phyloP scores from a whole-genome alignment of 2,113 vertebrate species.

The Chionomys nivalis region DNA sequence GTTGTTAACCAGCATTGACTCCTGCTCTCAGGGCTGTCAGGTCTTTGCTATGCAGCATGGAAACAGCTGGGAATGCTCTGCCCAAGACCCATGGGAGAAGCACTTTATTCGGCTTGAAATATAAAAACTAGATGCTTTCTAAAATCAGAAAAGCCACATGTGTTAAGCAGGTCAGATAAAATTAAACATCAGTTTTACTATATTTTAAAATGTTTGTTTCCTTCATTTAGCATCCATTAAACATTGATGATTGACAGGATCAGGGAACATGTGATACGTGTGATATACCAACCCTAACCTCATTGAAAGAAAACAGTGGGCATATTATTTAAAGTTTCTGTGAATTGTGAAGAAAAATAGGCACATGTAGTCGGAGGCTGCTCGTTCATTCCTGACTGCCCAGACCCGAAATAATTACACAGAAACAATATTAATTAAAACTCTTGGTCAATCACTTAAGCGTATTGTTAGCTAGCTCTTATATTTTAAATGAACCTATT shows the following conservation, averaged over 20 bases:
- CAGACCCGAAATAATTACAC: no score
- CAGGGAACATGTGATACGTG: neutral
- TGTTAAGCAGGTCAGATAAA: constrained; percentile 34
- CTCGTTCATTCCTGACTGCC: no score
- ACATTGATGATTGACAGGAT: neutral
- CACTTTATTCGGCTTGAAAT: constrained; percentile 5
- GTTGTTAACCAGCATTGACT: constrained; percentile 62
- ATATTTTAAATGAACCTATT: no score
- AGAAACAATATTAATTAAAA: no score
- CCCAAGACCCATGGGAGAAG: constrained; percentile 1
- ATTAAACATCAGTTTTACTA: neutral
- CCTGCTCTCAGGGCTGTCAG: constrained; percentile 70
- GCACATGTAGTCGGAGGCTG: no score
- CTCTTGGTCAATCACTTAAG: no score
- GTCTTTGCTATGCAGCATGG: constrained; percentile 53
- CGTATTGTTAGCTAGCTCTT: no score
- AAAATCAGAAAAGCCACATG: neutral
- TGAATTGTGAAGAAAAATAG: neutral
- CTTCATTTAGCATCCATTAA: neutral
- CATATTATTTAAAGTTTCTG: neutral
- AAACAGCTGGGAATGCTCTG: constrained; percentile 62
- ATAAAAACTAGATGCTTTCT: constrained; percentile 51
- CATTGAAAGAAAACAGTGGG: neutral
- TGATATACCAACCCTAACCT: neutral
- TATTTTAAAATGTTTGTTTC: constrained; percentile 1